Conservation (phyloP, 2,888 invertebrate species). For the Ceriagrion tenellum region DNA sequence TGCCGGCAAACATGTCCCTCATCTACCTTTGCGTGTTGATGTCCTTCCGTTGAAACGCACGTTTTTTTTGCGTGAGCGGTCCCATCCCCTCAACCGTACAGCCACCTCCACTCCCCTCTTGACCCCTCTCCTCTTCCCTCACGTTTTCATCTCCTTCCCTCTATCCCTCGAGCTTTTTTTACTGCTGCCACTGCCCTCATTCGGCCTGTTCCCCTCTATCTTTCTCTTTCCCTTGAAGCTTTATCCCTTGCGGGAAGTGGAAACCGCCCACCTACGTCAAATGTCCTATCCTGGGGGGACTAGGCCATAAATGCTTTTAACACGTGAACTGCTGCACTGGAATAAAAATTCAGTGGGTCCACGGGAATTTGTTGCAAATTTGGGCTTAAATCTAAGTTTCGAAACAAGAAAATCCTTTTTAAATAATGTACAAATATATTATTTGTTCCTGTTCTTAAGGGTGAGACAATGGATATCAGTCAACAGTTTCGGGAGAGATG, state of each 20-base stretch:
- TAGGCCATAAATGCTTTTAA: neutral
- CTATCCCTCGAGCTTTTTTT: neutral
- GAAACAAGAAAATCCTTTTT: too few relatives aligned
- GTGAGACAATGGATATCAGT: too few relatives aligned
- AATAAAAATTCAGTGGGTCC: too few relatives aligned
- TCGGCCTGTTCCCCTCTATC: too few relatives aligned
- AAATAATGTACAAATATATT: too few relatives aligned
- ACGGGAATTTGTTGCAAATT: too few relatives aligned
- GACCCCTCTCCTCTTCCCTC: neutral
- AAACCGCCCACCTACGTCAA: neutral
- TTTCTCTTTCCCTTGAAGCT: neutral
- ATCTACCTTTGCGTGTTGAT: slow-evolving; percentile 27
- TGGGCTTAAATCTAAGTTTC: too few relatives aligned
- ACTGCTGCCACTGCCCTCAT: neutral
- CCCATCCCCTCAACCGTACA: neutral
- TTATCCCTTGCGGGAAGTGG: neutral
- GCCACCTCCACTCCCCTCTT: neutral
- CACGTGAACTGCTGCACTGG: too few relatives aligned
- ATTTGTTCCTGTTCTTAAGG: too few relatives aligned
- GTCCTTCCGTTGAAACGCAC: slow-evolving; percentile 34
- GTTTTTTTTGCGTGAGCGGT: slow-evolving; percentile 37
- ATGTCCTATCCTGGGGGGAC: neutral
- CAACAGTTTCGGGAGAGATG: too few relatives aligned
- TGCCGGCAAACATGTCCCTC: slow-evolving; percentile 50
- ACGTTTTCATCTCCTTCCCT: neutral